Evolutionary conservation across 2,797 vertebrate species (phyloP).

Genomic region (Emys orbicularis): DNA sequence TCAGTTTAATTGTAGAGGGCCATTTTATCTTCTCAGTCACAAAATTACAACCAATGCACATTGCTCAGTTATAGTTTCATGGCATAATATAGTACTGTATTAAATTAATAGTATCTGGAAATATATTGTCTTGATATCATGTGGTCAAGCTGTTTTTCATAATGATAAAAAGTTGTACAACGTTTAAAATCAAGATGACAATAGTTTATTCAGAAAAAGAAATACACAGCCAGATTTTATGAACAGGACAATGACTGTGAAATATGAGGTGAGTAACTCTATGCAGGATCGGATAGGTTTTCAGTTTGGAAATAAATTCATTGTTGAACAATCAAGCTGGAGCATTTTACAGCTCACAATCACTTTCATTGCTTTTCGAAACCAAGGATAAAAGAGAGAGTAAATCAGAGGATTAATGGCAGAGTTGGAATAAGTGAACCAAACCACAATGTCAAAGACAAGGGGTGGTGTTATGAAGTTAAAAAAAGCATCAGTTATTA

Average conservation of each 20-base stretch:
- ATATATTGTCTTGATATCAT: background rate
- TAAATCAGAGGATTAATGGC: slow-evolving; percentile 29
- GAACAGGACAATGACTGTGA: background rate
- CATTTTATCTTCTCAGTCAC: background rate
- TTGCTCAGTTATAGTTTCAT: background rate
- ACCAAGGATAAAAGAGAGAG: slow-evolving; percentile 34
- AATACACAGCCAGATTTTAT: background rate
- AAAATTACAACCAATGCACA: background rate
- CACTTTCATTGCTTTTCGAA: slow-evolving; percentile 41
- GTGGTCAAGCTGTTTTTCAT: background rate
- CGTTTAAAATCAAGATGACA: background rate
- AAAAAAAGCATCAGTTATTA: slow-evolving; percentile 46
- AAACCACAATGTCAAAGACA: background rate
- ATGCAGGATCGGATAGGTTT: background rate
- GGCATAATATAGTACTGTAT: background rate
- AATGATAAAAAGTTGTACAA: background rate
- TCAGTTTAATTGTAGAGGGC: background rate
- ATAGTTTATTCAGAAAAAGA: background rate
- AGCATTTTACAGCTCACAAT: slow-evolving; percentile 10
- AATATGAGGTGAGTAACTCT: background rate
- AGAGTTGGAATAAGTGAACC: slow-evolving; percentile 19
- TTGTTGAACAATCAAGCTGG: slow-evolving; percentile 56
- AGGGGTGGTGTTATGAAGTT: slow-evolving; percentile 8
- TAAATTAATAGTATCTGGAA: background rate
- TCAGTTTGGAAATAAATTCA: slow-evolving; percentile 58